phyloP scores from a whole-genome alignment of 2,888 invertebrate species.

The Oeneis ivallda region DNA sequence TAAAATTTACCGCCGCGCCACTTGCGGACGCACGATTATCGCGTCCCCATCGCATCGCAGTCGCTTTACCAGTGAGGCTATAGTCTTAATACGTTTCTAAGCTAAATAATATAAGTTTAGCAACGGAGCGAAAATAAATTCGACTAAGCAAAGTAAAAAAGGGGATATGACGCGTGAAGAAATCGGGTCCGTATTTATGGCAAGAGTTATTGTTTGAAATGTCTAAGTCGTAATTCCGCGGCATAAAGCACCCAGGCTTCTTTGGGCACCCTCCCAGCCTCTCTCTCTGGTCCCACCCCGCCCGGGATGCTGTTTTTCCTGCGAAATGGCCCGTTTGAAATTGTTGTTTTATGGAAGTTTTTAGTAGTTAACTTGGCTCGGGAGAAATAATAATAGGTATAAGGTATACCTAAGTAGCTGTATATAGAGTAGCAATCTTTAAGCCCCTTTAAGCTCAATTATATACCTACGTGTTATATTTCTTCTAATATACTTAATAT shows the following conservation, averaged over 20 bases:
- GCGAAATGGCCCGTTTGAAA: constrained; percentile 81
- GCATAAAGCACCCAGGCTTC: constrained; percentile 77
- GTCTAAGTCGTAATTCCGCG: constrained; percentile 81
- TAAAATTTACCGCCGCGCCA: no score
- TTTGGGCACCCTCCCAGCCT: constrained; percentile 56
- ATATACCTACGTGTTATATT: neutral
- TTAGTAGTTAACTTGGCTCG: constrained; percentile 80
- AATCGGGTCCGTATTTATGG: constrained; percentile 79
- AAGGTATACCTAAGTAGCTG: neutral
- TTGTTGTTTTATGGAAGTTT: constrained; percentile 82
- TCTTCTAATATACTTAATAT: no score
- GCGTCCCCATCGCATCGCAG: no score
- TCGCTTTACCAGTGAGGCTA: neutral
- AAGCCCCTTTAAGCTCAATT: constrained; percentile 45
- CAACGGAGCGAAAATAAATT: constrained; percentile 29
- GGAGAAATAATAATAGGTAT: constrained; percentile 61
- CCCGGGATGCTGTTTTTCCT: constrained; percentile 78
- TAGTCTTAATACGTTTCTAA: neutral
- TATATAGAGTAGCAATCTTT: constrained; percentile 69
- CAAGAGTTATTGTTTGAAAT: constrained; percentile 81
- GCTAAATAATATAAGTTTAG: neutral
- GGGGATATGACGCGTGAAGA: constrained; percentile 79
- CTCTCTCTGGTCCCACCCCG: constrained; percentile 49
- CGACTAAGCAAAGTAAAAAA: constrained; percentile 63
- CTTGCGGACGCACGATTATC: no score